Percentiles rank a stretch among this genome's conserved stretches.
These are phyloP conservation scores for Xenopus petersii DNA, from an alignment of 2,797 vertebrate species.

Conservation along the genomic window DNA sequence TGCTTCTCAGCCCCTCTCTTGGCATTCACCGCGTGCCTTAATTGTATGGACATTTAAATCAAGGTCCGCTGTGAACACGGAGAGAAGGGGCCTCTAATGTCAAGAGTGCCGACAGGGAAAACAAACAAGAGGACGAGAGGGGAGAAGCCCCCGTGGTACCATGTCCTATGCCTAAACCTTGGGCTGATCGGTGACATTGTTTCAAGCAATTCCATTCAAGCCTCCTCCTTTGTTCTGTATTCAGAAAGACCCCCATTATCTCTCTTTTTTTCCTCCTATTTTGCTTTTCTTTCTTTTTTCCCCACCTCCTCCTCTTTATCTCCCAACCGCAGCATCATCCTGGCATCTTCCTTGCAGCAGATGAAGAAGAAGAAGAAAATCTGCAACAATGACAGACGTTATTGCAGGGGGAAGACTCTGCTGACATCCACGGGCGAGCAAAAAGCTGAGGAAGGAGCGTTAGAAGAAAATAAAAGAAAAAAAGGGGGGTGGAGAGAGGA, in stretches of 20 bases:
- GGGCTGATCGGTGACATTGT: constrained; percentile 10
- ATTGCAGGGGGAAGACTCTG: constrained; percentile 16
- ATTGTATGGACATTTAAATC: constrained; percentile 98
- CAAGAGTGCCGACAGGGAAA: constrained; percentile 32
- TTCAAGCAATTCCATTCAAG: constrained; percentile 7
- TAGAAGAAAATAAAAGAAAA: not conserved
- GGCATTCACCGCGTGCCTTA: constrained; percentile 99
- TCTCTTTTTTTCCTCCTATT: constrained; percentile 3
- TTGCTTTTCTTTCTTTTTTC: not conserved
- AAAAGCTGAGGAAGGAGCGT: constrained; percentile 14
- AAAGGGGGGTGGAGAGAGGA: not conserved
- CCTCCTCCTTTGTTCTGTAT: constrained; percentile 35
- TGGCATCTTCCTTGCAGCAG: not conserved
- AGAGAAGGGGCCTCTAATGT: constrained; percentile 76
- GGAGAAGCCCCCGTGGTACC: not conserved
- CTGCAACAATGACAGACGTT: constrained; percentile 37
- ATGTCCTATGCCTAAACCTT: constrained; percentile 20
- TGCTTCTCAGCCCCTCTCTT: constrained; percentile 79
- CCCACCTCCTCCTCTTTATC: constrained; percentile 8
- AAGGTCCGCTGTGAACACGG: constrained; percentile 98
- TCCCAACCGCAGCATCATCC: constrained; percentile 24
- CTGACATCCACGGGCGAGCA: constrained; percentile 19
- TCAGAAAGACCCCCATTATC: constrained; percentile 22
- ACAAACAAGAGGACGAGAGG: not conserved
- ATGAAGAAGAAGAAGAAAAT: constrained; percentile 1